A percentile compares a stretch with the other conserved stretches of the same genome.
Evolutionary conservation across 2,888 invertebrate species (phyloP).

Genomic region (Netelia virgata): DNA sequence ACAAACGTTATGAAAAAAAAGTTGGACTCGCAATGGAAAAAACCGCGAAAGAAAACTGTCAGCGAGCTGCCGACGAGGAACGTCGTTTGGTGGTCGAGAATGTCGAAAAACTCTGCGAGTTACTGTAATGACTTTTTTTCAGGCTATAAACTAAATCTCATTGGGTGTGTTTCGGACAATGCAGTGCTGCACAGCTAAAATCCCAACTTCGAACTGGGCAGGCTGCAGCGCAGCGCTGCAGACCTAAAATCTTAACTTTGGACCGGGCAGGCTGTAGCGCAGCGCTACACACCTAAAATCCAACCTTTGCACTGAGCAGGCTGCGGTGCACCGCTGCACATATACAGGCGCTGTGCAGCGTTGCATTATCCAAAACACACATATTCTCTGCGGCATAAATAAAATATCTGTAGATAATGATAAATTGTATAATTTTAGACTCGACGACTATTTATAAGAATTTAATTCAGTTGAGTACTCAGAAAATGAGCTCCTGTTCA

Average conservation of each 20-base stretch:
- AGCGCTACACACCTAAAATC: no score
- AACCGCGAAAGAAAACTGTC: constrained; percentile 25
- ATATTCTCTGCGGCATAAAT: not conserved
- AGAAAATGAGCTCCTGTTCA: no score
- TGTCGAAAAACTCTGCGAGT: constrained; percentile 31
- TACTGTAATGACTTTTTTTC: constrained; percentile 27
- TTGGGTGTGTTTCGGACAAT: not conserved
- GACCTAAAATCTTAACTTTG: no score
- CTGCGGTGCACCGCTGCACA: no score
- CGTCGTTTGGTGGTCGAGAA: constrained; percentile 29
- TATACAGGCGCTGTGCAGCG: not conserved
- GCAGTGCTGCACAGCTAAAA: not conserved
- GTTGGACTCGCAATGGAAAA: constrained; percentile 12
- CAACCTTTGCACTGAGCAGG: no score
- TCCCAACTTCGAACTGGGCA: not conserved
- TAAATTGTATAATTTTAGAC: not conserved
- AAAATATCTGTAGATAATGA: not conserved
- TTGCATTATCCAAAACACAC: not conserved
- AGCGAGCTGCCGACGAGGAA: constrained; percentile 33
- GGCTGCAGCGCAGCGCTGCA: not conserved
- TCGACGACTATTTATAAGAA: not conserved
- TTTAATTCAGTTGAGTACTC: no score
- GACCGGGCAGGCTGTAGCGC: no score
- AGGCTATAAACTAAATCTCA: not conserved
- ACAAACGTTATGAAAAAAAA: constrained; percentile 29